Conservation (phyloP, 2,888 invertebrate genomes). For the Antheraea yamamai region DNA sequence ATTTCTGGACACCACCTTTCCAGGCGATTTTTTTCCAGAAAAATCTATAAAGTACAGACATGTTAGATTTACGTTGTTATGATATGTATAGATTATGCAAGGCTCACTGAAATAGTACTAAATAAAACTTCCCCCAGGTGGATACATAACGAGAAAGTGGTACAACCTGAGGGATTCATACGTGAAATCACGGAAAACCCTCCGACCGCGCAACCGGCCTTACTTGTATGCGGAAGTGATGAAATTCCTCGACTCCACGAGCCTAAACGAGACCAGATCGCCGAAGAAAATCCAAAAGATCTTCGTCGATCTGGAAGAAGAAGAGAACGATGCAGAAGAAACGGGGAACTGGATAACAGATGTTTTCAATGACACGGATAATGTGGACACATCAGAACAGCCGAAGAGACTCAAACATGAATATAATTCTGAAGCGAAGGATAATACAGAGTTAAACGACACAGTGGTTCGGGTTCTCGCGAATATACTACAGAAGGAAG, state of each 20-base stretch:
- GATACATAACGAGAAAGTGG: conserved; percentile 48
- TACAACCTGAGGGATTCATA: conserved; percentile 46
- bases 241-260: conserved; percentile 48
- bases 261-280: conserved; percentile 24
- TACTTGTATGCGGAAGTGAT: conserved; percentile 54
- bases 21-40: no score
- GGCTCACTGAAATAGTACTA: no score
- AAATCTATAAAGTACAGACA: no score
- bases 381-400: conserved; percentile 37
- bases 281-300: conserved; percentile 26
- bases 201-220: conserved; percentile 35
- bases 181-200: conserved; percentile 49
- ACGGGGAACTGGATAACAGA: conserved; percentile 53
- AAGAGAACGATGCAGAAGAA: conserved; percentile 34
- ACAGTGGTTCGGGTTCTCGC: conserved; percentile 49
- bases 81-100: no score
- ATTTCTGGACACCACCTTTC: no score
- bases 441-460: conserved; percentile 27
- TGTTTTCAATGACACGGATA: conserved; percentile 42
- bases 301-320: conserved; percentile 34
- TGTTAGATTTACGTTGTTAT: no score
- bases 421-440: conserved; percentile 25
- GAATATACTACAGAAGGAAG: conserved; percentile 58
- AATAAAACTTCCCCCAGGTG: conserved; percentile 22
- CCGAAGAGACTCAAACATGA: conserved; percentile 41